Evolutionary conservation across 1,140 invertebrate species (phyloP), one percentile per base, ranked within the genome.

Genomic region (Campoletis sonorensis): DNA sequence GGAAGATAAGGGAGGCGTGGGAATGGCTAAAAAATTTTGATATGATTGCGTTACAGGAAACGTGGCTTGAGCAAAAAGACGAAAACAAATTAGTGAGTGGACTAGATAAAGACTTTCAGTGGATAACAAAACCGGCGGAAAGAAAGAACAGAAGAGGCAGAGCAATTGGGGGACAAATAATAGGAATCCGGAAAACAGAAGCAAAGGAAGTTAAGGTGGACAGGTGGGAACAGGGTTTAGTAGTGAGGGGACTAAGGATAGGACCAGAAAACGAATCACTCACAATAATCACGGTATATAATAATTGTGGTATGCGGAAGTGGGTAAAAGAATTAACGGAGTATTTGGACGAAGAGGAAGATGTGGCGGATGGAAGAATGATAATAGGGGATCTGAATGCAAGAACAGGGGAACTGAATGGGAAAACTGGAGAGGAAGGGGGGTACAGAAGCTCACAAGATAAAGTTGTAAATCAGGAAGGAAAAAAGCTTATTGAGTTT

Each of bases 31-130:
- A 75, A 30, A 23, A 61, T 23, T 80, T 64, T 51, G 80, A 81
- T 16, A 81, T 84, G 4, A 80, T 84, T 40, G 40, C 73, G 4
- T 15, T 84, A 30, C 80, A 81, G 71, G 83, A 84, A 70, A 81
- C 80, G 16, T 81, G 80, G 64, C 1, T 80, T 8, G 80, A 79
- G 30, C 37, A 70, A 40, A 75, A 64, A 16, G 45, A 77, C 13
- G 80, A 79, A 67, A 77, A 54, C 13, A 26, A 61, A 8, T 27
- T 30, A 5, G 4, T 68, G 27, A 49, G n/a, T 1, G 76, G 70
- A 16, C 49, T 82, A 0, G 58, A 79, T 58, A 68, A 27, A 33
- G 51, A 81, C 7, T 83, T 67, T 27, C 33, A 8, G 0, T 81
- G 76, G 75, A 11, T 73, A 40, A 72, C 40, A 2, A 80, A 81